phyloP scores from a whole-genome alignment of 2,888 invertebrate species.

The Caenorhabditis sp. region DNA sequence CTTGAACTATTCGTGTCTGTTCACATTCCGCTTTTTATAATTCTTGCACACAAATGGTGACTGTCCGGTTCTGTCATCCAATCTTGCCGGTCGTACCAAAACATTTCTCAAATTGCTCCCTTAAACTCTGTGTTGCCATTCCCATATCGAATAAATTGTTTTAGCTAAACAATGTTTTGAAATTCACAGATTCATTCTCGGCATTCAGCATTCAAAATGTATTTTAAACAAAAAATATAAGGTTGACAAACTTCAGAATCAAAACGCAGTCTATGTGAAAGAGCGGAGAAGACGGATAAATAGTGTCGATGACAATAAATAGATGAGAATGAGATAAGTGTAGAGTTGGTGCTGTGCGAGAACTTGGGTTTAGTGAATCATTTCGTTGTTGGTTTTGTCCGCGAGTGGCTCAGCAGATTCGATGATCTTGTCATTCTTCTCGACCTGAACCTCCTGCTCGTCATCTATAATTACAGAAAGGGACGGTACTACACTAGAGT shows the following conservation, averaged over 20 bases:
- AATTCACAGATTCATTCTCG: constrained; percentile 8
- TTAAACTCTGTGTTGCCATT: too few species aligned
- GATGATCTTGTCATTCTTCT: constrained; percentile 18
- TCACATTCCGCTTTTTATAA: not conserved
- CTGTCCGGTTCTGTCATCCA: too few species aligned
- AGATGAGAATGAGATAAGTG: not conserved
- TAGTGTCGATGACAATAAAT: not conserved
- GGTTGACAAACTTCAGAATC: not conserved
- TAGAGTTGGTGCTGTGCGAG: not conserved
- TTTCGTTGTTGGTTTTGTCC: constrained; percentile 62
- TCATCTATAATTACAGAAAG: constrained; percentile 40
- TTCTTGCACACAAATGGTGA: not conserved
- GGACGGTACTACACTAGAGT: not conserved
- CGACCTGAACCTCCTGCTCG: constrained; percentile 56
- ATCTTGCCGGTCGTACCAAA: too few species aligned
- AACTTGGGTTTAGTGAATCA: constrained; percentile 43
- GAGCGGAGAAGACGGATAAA: not conserved
- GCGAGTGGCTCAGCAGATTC: constrained; percentile 34
- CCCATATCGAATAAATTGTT: too few species aligned
- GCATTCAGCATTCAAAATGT: too few species aligned
- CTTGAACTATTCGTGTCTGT: not conserved
- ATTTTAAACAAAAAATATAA: not conserved
- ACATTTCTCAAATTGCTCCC: too few species aligned
- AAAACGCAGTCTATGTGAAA: constrained; percentile 1
- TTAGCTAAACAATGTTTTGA: not conserved